These are phyloP conservation scores for Thaumetopoea pityocampa DNA, from an alignment of 1,140 invertebrate genomes.

Conservation along the genomic window DNA sequence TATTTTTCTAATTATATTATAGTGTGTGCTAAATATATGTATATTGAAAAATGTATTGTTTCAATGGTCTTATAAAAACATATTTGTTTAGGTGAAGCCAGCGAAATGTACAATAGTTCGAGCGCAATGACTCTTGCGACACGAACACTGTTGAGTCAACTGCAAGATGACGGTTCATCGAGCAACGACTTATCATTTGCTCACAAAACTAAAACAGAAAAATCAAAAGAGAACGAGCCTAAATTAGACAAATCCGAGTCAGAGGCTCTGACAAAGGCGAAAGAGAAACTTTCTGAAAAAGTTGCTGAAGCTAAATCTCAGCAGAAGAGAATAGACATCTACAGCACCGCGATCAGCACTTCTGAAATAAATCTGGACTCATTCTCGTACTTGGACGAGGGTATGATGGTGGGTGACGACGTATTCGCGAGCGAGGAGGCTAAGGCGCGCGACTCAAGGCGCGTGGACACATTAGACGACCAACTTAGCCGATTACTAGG, in stretches of 20 bases:
- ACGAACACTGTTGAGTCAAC: constrained; percentile 66
- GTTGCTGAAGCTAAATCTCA: constrained; percentile 58
- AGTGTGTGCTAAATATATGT: no score
- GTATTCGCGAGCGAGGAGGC: constrained; percentile 39
- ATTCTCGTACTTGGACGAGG: constrained; percentile 71
- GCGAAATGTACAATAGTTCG: constrained; percentile 55
- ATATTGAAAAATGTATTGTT: no score
- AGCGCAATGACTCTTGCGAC: constrained; percentile 54
- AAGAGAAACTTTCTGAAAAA: constrained; percentile 63
- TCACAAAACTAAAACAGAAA: constrained; percentile 47
- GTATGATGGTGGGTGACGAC: constrained; percentile 67
- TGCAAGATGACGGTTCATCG: constrained; percentile 71
- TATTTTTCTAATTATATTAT: no score
- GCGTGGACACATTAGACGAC: constrained; percentile 34
- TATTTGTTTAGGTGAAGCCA: constrained; percentile 58
- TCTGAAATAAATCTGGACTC: constrained; percentile 73
- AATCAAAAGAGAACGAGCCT: constrained; percentile 33
- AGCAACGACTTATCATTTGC: constrained; percentile 73
- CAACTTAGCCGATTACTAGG: constrained; percentile 50
- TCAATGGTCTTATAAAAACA: no score
- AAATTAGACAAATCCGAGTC: constrained; percentile 52
- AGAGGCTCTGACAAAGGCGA: constrained; percentile 61
- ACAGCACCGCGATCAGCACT: constrained; percentile 67
- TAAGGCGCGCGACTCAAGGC: constrained; percentile 34
- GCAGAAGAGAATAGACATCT: constrained; percentile 69